These are phyloP conservation scores for Gadus chalcogrammus DNA, from an alignment of 2,113 vertebrate genomes.

Conservation along the genomic window DNA sequence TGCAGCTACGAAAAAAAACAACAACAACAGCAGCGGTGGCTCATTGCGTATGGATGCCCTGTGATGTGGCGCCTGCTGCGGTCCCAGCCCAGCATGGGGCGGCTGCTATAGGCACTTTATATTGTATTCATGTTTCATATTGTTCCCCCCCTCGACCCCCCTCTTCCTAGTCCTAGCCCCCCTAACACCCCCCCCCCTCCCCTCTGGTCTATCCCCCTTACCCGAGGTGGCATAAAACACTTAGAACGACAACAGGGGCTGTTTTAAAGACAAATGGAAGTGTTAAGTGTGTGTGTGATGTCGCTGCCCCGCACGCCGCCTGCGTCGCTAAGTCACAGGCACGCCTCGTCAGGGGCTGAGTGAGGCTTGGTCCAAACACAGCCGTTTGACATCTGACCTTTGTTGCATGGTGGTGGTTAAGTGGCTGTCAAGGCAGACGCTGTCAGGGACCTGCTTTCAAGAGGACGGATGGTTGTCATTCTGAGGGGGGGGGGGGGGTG, in stretches of 20 bases:
- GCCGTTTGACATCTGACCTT: conserved; percentile 34
- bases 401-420: conserved; percentile 12
- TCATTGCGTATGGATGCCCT: conserved; percentile 60
- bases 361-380: conserved; percentile 4
- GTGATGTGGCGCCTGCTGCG: conserved; percentile 54
- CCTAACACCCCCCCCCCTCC: conserved; percentile 8
- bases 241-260: no score
- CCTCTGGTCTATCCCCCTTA: no score
- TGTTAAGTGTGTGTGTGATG: no score
- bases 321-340: no score
- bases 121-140: conserved; percentile 10
- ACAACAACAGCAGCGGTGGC: conserved; percentile 43
- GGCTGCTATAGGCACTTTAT: conserved; percentile 49
- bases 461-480: neutral
- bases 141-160: conserved; percentile 24
- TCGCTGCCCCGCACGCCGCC: no score
- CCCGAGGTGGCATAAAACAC: no score
- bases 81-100: conserved; percentile 45
- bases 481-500: no score
- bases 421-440: conserved; percentile 43
- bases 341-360: no score
- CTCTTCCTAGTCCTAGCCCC: conserved; percentile 25
- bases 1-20: conserved; percentile 44
- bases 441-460: conserved; percentile 31
- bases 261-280: no score